phyloP scores from a whole-genome alignment of 2,888 invertebrate species.

The Andrena flavipes region DNA sequence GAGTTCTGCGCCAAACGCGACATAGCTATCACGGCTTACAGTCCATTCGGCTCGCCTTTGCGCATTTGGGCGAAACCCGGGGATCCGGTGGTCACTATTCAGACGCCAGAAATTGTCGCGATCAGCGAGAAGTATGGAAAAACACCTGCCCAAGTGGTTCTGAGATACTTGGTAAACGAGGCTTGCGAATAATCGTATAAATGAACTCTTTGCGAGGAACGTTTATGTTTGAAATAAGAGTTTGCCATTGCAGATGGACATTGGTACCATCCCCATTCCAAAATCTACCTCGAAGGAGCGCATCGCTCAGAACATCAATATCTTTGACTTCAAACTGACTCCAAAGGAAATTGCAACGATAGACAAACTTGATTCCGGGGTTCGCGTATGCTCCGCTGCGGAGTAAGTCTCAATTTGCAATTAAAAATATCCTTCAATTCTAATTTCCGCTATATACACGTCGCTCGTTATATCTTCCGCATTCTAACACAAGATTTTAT shows the following conservation, averaged over 20 bases:
- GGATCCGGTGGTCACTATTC: conserved; percentile 86
- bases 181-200: neutral
- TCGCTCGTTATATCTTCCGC: neutral
- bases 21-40: conserved; percentile 90
- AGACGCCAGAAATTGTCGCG: conserved; percentile 86
- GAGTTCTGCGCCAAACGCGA: conserved; percentile 88
- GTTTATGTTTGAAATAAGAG: neutral
- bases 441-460: neutral
- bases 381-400: conserved; percentile 65
- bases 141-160: conserved; percentile 87
- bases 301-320: conserved; percentile 87
- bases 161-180: conserved; percentile 88
- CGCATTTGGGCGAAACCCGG: conserved; percentile 82
- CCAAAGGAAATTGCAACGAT: conserved; percentile 85
- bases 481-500: conserved; percentile 22
- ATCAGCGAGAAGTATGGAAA: conserved; percentile 88
- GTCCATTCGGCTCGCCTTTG: conserved; percentile 90
- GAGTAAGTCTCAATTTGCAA: conserved; percentile 62
- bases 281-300: conserved; percentile 88
- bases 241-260: conserved; percentile 61
- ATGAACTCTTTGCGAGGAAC: neutral
- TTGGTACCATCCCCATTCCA: conserved; percentile 85
- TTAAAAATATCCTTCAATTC: neutral
- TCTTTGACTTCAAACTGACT: conserved; percentile 87
- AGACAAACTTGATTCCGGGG: conserved; percentile 80